Base-by-base conservation (phyloP, 2,888 invertebrate species). In the Platycheirus albimanus region DNA sequence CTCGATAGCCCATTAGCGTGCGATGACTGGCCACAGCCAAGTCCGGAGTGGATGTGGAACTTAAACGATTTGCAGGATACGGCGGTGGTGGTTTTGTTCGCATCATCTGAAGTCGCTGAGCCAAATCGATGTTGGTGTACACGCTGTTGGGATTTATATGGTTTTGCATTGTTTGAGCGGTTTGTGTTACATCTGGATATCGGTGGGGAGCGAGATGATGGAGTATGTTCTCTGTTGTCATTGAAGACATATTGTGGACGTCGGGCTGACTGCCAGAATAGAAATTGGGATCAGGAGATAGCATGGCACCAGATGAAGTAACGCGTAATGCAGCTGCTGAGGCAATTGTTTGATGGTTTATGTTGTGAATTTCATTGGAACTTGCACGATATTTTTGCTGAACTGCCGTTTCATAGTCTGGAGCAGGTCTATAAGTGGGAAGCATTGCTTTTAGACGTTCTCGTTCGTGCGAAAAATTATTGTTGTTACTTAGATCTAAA, bases 371-470 rank as follows among this genome's bases (percentile, higher is more conserved):
- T 85, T 92, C 92, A 70, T 91, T 91, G n/a, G 92, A 91, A n/a
- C 92, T 92, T 28, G 92, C 93, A 54, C 94, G 92, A 90, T 96
- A 95, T 89, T 97, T 97, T 87, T 96, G 95, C 89, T 96, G 96
- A 79, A 98, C 93, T 11, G 98, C 98, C 0, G 97, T 97, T 89
- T 98, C 98, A 90, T 99, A 99, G 91, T 98, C 98, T 0, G 99
- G 98, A 1, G 98, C 97, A 0, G 96, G 96, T 2, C 98, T 93
- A 89, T 97, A 97, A 0, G 95, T 94, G 0, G 97, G 96, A n/a
- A 96, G 90, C 85, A 96, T 92, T 13, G 95, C 95, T 87, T 96
- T 94, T 86, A 92, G 91, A 87, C 92, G 92, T 84, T 94, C 91
- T 1, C 90, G 87, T 69, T 91, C 91, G 49, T 88, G 87, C 2